Evolutionary conservation across 2,797 vertebrate species (phyloP).

Genomic region (Enteromius anoplus): DNA sequence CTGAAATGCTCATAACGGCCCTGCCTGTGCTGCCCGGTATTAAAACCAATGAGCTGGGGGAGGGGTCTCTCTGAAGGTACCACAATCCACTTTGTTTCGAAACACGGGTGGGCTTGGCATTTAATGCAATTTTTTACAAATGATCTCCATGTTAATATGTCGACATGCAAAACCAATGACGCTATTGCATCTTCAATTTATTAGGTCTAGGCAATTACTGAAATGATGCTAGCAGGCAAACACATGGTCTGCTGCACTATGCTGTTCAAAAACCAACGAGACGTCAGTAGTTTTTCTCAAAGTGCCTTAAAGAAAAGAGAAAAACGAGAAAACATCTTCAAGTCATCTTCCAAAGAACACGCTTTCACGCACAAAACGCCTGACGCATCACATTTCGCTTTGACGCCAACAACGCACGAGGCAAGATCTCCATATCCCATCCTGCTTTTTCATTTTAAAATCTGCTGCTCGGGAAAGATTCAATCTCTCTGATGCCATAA

Average conservation of each 20-base stretch:
- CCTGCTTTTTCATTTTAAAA: slow-evolving; percentile 62
- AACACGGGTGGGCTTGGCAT: slow-evolving; percentile 33
- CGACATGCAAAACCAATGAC: slow-evolving; percentile 36
- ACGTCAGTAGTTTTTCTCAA: neutral
- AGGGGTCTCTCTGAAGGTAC: slow-evolving; percentile 38
- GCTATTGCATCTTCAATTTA: slow-evolving; percentile 16
- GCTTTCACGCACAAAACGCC: slow-evolving; percentile 44
- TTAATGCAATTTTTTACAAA: slow-evolving; percentile 46
- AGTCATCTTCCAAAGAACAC: slow-evolving; percentile 27
- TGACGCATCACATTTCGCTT: slow-evolving; percentile 56
- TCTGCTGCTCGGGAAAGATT: slow-evolving; percentile 61
- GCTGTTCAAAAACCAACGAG: neutral
- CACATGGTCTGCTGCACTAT: neutral
- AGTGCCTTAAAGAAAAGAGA: neutral
- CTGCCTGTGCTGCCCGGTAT: slow-evolving; percentile 57
- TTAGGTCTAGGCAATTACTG: slow-evolving; percentile 24
- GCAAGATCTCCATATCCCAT: slow-evolving; percentile 72
- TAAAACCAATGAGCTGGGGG: slow-evolving; percentile 54
- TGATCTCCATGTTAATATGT: slow-evolving; percentile 34
- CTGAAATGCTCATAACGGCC: slow-evolving; percentile 59
- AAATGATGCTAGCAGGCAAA: slow-evolving; percentile 7
- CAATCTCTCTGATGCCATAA: slow-evolving; percentile 72
- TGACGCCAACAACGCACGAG: slow-evolving; percentile 71
- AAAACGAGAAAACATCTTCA: neutral
- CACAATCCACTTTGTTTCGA: slow-evolving; percentile 35